Base-by-base conservation (phyloP, 2,888 invertebrate species). In the Beris morrisii region DNA sequence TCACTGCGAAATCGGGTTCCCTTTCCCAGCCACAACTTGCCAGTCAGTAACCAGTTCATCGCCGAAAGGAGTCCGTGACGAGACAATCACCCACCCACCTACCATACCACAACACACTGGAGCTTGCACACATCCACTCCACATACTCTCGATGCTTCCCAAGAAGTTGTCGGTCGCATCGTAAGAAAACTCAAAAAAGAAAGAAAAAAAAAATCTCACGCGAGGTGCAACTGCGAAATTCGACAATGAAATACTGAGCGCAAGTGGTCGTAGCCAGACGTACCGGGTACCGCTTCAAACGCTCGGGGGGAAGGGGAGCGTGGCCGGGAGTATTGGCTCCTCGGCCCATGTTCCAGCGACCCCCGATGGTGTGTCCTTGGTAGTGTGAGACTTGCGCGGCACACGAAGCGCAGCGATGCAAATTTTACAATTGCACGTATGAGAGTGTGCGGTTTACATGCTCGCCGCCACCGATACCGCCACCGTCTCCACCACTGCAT, bases 1-100 rank as follows among this genome's bases (percentile, higher is more conserved):
- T 38, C 61, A 61, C 61, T 52, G 43, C n/a, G 4, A 32, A 52
- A 38, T 38, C 38, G 38, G 38, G 38, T 38, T 38, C 38, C 38
- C 38, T 1, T 9, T 38, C 38, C 4, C 38, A 22, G 38, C 38
- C 38, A 3, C 38, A 9, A 38, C 38, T 22, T 12, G n/a, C 7
- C 5, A 11, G 32, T 45, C 32, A 32, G 5, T 50, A 61, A 61
- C 61, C 61, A 61, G 61, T 50, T 61, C 50, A 32, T 30, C 50
- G 52, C 46, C 50, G 52, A 61, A 61, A 61, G 61, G 52, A 61
- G 50, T 22, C 5, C 61, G 38, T 43, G 38, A 61, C 48, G 22
- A 38, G 50, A 9, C 50, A 4, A 58, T 13, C 9, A 12, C 43
- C n/a, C 52, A 15, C 15, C 12, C 52, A 12, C 22, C 44, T 30